Base-by-base conservation (phyloP, 1,140 invertebrate genomes). In the Medauroidea extradentata region DNA sequence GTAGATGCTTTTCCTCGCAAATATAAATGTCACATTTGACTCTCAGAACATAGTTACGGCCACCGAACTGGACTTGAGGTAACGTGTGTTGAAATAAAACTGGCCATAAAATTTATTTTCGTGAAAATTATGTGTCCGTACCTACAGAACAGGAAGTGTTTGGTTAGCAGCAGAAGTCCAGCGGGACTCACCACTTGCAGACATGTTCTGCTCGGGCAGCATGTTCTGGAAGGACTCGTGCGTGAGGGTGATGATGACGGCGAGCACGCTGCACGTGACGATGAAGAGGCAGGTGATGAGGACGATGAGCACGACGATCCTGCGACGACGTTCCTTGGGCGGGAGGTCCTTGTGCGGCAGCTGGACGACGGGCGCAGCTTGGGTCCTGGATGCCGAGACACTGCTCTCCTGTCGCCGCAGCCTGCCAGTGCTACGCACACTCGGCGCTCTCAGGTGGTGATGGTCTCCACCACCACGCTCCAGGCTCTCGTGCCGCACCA, bases 221-320 rank as follows among this genome's bases (percentile, higher is more conserved):
- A 27, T 43, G 3, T 41, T 46, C 23, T 61, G 60, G 42, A 77
- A 76, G 9, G 69, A 70, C 56, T 72, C 75, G 72, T 87, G 85
- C 9, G 86, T 88, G 62, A 89, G 77, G 34, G 86, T 88, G 63
- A 89, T 78, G 64, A 88, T 80, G 65, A 89, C 84, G 61, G 84
- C 84, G 42, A 88, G 80, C 24, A 88, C 78, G 52, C 84, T 83
- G 29, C 85, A 82, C 59, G 82, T 77, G 42, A 85, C 79, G 61
- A 88, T 74, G 66, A 85, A 84, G 67, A 87, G 71, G 72, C 87
- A 86, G 16, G 83, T 85, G 3, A 79, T 83, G 42, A 86, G 76
- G 18, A 87, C 79, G 55, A 84, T 80, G 63, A 81, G 81, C 29
- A 85, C 83, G 63, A 85, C 82, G 55, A 80, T 79, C 39, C 81